Evolutionary conservation across 2,797 vertebrate genomes (phyloP), one percentile per base, ranked within the genome.

Genomic region (Danio choprae): DNA sequence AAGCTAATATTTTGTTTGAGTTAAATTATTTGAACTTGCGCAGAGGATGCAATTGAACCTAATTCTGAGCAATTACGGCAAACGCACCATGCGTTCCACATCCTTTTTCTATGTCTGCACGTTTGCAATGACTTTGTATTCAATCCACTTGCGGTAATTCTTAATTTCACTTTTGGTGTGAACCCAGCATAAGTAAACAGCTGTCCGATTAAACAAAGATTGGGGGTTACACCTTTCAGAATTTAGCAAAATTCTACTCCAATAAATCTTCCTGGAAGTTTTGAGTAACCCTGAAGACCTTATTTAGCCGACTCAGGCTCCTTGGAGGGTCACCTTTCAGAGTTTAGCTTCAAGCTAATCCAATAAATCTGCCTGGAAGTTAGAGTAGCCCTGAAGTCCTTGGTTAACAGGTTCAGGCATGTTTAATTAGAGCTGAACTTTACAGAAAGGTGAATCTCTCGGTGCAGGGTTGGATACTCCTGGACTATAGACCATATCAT

Each of bases 341-440:
- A 71, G 50, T 71, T n/a, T 55, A 55, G n/a, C 51, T 55, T 16
- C 36, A 70, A 40, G n/a, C 29, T 40, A 51, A 10, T 18, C 48
- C 36, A 71, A 56, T 41, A 41, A 41, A 71, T 6, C 11, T 71
- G 12, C 18, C n/a, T 40, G 51, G 36, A 71, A 18, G 11, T 55
- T 71, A 38, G 36, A 18, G 16, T 41, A 40, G 55, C 38, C 51
- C 22, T n/a, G 0, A 68, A 50, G 65, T n/a, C 13, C 7, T 16
- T 56, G 36, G 12, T 56, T 43, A 56, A n/a, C 51, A 41, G 38
- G n/a, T 43, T 56, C 29, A 55, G 51, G n/a, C 7, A 56, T 43
- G 18, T 72, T 56, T 56, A 56, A 22, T 72, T 15, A 9, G 38
- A 18, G 7, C 43, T 53, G 67, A 70, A 70, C 6, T 70, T 43